These are phyloP conservation scores for Drosophila paracracens DNA, from an alignment of 2,888 invertebrate genomes.

Conservation along the genomic window DNA sequence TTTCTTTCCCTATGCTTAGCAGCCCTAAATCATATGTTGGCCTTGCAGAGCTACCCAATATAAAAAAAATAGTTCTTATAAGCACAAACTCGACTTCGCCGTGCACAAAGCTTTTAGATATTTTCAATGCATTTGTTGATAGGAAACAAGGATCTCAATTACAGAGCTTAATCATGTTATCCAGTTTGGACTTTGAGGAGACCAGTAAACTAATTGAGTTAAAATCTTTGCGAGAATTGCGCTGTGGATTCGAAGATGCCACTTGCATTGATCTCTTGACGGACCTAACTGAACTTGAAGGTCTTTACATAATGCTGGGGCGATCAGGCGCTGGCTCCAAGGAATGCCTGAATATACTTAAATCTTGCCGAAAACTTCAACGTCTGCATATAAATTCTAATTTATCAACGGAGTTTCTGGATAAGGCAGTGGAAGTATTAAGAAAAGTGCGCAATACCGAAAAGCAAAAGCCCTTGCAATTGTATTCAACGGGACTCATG, in stretches of 20 bases:
- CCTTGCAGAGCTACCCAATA: constrained; percentile 25
- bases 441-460: constrained; percentile 13
- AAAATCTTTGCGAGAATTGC: constrained; percentile 17
- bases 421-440: constrained; percentile 16
- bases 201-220: constrained; percentile 27
- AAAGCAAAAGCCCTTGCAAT: constrained; percentile 35
- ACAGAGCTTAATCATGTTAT: constrained; percentile 13
- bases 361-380: constrained; percentile 28
- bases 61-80: constrained; percentile 25
- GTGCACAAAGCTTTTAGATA: constrained; percentile 9
- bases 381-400: constrained; percentile 31
- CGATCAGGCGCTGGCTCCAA: constrained; percentile 21
- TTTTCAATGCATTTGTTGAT: constrained; percentile 21
- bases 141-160: constrained; percentile 4
- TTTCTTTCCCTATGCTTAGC: constrained; percentile 24
- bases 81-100: constrained; percentile 27
- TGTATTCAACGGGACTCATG: constrained; percentile 34
- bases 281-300: constrained; percentile 36
- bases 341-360: constrained; percentile 32
- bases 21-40: constrained; percentile 24
- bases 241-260: constrained; percentile 27
- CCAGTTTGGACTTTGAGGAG: constrained; percentile 16
- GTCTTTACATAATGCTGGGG: constrained; percentile 34
- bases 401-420: constrained; percentile 24
- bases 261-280: constrained; percentile 37